Conservation (phyloP, 2,888 invertebrate species). For the Tachystola acroxantha region DNA sequence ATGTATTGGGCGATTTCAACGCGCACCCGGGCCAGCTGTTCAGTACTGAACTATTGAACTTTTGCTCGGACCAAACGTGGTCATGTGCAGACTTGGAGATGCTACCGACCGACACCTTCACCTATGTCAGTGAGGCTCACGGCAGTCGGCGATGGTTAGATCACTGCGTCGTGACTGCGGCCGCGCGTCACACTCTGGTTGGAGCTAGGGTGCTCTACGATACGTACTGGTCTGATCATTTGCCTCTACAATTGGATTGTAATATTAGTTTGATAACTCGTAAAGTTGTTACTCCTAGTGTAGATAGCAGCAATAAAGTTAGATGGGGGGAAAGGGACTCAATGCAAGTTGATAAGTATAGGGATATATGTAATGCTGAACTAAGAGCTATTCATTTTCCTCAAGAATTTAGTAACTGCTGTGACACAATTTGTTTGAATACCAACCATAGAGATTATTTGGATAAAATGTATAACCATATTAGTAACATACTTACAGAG, state of each 20-base stretch:
- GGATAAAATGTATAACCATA: constrained; percentile 8
- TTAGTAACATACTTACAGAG: constrained; percentile 7
- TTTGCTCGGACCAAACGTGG: constrained; percentile 15
- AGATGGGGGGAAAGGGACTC: constrained; percentile 13
- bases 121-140: constrained; percentile 14
- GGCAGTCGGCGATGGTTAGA: constrained; percentile 16
- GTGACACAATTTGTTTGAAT: constrained; percentile 6
- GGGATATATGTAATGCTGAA: constrained; percentile 6
- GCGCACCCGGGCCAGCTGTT: no score
- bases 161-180: constrained; percentile 14
- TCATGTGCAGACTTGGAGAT: constrained; percentile 13
- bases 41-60: constrained; percentile 8
- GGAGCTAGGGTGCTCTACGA: constrained; percentile 7
- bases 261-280: constrained; percentile 9
- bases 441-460: constrained; percentile 5
- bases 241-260: constrained; percentile 14
- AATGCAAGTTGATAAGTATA: constrained; percentile 9
- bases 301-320: constrained; percentile 3
- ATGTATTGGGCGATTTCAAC: no score
- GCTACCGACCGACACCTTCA: constrained; percentile 11
- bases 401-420: constrained; percentile 7
- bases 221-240: constrained; percentile 16
- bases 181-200: constrained; percentile 8
- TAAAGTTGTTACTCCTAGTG: neutral
- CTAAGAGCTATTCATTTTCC: constrained; percentile 9